Evolutionary conservation across 2,797 vertebrate genomes (phyloP).

Genomic region (Bucorvus abyssinicus): DNA sequence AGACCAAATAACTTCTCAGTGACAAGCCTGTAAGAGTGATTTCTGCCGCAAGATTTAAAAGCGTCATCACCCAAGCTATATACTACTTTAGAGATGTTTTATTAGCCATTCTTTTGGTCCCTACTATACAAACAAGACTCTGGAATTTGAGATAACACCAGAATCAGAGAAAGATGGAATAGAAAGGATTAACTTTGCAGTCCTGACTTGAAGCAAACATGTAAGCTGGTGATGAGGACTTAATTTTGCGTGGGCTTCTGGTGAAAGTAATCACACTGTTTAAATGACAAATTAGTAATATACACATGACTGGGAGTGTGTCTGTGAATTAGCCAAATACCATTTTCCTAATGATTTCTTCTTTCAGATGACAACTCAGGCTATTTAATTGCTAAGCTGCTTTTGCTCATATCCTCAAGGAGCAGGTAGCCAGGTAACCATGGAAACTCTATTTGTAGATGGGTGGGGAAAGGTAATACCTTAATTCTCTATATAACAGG

Average conservation of each 20-base stretch:
- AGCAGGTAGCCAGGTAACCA: conserved; percentile 68
- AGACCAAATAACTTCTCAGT: background rate
- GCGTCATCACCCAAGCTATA: background rate
- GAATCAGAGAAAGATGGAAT: background rate
- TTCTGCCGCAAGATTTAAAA: background rate
- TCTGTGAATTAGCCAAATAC: conserved; percentile 51
- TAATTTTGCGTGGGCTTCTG: conserved; percentile 12
- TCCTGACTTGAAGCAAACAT: conserved; percentile 33
- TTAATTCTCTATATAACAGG: conserved; percentile 39
- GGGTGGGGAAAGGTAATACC: conserved; percentile 28
- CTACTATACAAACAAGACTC: background rate
- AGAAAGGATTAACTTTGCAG: conserved; percentile 34
- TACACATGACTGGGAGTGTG: conserved; percentile 7
- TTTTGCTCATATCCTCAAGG: conserved; percentile 46
- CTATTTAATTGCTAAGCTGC: conserved; percentile 69
- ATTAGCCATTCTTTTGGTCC: background rate
- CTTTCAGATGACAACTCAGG: conserved; percentile 65
- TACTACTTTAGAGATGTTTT: background rate
- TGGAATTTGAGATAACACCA: conserved; percentile 3
- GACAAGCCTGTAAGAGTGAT: background rate
- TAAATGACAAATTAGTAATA: conserved; percentile 57
- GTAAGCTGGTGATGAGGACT: conserved; percentile 19
- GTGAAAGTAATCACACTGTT: conserved; percentile 31
- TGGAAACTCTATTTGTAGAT: conserved; percentile 70
- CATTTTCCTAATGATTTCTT: conserved; percentile 49